Evolutionary conservation across 2,113 vertebrate species (phyloP).

Genomic region (Apodemus sylvaticus): DNA sequence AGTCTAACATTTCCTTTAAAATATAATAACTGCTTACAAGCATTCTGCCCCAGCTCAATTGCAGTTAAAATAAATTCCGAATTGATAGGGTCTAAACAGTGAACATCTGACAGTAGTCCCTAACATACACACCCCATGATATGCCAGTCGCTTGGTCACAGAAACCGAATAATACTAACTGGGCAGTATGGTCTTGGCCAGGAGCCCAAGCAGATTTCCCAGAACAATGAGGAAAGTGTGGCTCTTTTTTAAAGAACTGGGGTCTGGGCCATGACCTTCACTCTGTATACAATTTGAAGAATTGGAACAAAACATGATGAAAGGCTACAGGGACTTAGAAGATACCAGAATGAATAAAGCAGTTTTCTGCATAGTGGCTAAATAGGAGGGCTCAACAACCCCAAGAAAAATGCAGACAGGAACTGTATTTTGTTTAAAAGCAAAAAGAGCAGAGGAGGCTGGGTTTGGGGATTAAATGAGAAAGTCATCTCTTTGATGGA

Average conservation of each 20-base stretch:
- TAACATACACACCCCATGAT: background rate
- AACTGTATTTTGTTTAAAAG: background rate
- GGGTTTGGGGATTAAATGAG: background rate
- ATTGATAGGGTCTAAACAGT: background rate
- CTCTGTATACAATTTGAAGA: slow-evolving; percentile 33
- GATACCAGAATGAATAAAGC: slow-evolving; percentile 9
- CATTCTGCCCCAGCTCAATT: background rate
- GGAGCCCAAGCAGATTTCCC: slow-evolving; percentile 36
- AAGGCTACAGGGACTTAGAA: slow-evolving; percentile 42
- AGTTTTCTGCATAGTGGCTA: slow-evolving; percentile 17
- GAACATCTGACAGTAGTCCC: background rate
- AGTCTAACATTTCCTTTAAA: background rate
- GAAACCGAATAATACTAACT: background rate
- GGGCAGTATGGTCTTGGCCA: background rate
- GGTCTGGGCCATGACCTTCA: slow-evolving; percentile 19
- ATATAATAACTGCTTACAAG: background rate
- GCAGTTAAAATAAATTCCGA: background rate
- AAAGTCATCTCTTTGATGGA: background rate
- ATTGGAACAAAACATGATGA: slow-evolving; percentile 66
- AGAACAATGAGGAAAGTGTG: slow-evolving; percentile 54
- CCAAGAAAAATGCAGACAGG: background rate
- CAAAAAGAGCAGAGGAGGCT: background rate
- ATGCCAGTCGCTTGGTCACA: background rate
- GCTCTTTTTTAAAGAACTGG: slow-evolving; percentile 35
- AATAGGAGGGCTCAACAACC: background rate